Percentiles rank a stretch among this genome's conserved stretches.
These are phyloP conservation scores for Cyprinodon variegatus DNA, from an alignment of 2,113 vertebrate species.

Conservation along the genomic window DNA sequence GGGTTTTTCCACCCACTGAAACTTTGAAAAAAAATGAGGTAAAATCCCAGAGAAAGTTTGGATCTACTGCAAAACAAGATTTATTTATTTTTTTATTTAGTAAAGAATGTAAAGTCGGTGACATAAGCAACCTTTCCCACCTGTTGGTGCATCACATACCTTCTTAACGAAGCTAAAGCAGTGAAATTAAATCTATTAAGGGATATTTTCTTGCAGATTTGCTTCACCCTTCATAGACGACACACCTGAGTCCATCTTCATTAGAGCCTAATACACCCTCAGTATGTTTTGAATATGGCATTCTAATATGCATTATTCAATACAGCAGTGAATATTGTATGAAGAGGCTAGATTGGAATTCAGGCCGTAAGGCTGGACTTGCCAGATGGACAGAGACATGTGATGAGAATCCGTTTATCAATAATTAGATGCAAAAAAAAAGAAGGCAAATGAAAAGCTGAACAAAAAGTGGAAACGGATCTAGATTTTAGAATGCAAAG, in stretches of 20 bases:
- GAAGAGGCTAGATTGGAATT: constrained; percentile 44
- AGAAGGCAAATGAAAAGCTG: neutral
- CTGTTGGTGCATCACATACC: too few species aligned
- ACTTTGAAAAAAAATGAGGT: too few species aligned
- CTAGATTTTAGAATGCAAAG: neutral
- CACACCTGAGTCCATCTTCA: constrained; percentile 15
- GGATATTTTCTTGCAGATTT: neutral
- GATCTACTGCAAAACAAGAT: too few species aligned
- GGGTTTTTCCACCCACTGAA: too few species aligned
- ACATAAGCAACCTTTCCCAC: too few species aligned
- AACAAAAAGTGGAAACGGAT: neutral
- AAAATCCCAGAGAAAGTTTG: too few species aligned
- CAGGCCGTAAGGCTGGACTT: constrained; percentile 17
- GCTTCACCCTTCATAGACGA: neutral
- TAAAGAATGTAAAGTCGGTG: too few species aligned
- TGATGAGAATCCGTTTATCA: constrained; percentile 26
- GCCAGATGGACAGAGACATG: neutral
- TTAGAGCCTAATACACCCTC: constrained; percentile 30
- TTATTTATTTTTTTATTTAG: too few species aligned
- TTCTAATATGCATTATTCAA: constrained; percentile 44
- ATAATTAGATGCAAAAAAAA: constrained; percentile 8
- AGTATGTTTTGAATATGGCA: constrained; percentile 48
- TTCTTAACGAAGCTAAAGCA: too few species aligned
- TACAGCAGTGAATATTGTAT: constrained; percentile 44
- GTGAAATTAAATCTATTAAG: too few species aligned